Evolutionary conservation across 2,113 vertebrate species (phyloP).

Genomic region (Chaetops frenatus): DNA sequence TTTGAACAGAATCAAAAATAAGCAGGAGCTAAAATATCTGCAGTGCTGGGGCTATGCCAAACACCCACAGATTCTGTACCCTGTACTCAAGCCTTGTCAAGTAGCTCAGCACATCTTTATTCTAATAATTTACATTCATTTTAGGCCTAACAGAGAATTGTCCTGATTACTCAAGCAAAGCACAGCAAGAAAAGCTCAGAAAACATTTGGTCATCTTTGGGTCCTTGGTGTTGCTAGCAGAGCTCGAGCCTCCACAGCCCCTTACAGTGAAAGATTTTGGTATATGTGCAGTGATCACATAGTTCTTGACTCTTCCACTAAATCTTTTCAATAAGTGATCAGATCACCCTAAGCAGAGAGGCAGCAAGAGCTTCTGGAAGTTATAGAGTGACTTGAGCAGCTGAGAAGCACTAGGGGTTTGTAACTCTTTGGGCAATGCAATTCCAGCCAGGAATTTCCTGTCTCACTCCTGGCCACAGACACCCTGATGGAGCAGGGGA

Average conservation of each 20-base stretch:
- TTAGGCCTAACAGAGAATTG: conserved; percentile 22
- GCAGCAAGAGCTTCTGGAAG: background rate
- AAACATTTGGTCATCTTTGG: background rate
- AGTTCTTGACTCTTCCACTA: background rate
- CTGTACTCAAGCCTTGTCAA: conserved; percentile 47
- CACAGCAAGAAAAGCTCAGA: background rate
- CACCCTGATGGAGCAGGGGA: background rate
- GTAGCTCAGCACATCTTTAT: conserved; percentile 57
- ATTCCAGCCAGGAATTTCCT: background rate
- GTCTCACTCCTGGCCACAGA: fast-evolving
- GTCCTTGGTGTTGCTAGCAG: background rate
- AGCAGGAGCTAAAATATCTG: conserved; percentile 59
- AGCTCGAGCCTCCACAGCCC: background rate
- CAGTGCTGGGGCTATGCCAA: conserved; percentile 55
- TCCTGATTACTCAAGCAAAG: conserved; percentile 47
- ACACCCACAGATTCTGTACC: conserved; percentile 57
- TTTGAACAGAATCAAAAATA: conserved; percentile 58
- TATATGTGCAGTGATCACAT: fast-evolving
- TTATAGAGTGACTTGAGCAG: background rate
- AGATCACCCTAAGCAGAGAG: background rate
- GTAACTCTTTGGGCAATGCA: background rate
- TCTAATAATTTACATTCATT: conserved; percentile 40
- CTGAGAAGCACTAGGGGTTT: background rate
- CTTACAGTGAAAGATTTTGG: fast-evolving
- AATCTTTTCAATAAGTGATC: background rate